phyloP scores from a whole-genome alignment of 1,140 invertebrate species.

The Cydia pomonella region DNA sequence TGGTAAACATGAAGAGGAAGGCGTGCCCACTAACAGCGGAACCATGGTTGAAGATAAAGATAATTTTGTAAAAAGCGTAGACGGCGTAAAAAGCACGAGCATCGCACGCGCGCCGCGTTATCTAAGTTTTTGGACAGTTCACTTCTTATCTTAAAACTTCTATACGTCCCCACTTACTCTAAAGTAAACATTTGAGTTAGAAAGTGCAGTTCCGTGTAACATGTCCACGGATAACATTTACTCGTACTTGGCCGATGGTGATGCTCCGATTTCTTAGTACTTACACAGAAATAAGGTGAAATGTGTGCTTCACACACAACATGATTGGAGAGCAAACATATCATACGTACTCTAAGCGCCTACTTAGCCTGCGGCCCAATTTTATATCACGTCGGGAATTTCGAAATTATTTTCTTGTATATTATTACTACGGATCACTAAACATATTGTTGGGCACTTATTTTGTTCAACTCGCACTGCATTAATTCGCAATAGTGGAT shows the following conservation, averaged over 20 bases:
- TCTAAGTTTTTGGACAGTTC: slow-evolving; percentile 71
- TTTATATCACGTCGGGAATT: background rate
- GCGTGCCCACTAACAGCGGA: slow-evolving; percentile 60
- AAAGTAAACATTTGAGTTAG: slow-evolving; percentile 77
- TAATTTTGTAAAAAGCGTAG: slow-evolving; percentile 67
- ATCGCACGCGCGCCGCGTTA: slow-evolving; percentile 58
- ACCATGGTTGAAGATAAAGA: slow-evolving; percentile 59
- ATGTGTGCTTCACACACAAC: slow-evolving; percentile 40
- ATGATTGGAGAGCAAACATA: slow-evolving; percentile 59
- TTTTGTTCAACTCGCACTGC: background rate
- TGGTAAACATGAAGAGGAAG: slow-evolving; percentile 43
- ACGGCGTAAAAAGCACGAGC: slow-evolving; percentile 55
- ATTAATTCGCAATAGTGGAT: background rate
- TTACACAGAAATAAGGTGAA: slow-evolving; percentile 46
- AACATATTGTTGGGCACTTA: background rate
- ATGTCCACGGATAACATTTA: slow-evolving; percentile 69
- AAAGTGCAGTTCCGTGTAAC: slow-evolving; percentile 79
- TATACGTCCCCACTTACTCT: slow-evolving; percentile 63
- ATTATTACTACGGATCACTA: background rate
- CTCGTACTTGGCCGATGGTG: slow-evolving; percentile 65
- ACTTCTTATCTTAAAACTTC: slow-evolving; percentile 73
- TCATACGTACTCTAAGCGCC: slow-evolving; percentile 20
- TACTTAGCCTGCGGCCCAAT: slow-evolving; percentile 4
- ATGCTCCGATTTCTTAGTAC: slow-evolving; percentile 66
- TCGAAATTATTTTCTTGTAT: background rate